A percentile compares a stretch with the other conserved stretches of the same genome.
Evolutionary conservation across 2,888 invertebrate genomes (phyloP).

Genomic region (Dioctria linearis): DNA sequence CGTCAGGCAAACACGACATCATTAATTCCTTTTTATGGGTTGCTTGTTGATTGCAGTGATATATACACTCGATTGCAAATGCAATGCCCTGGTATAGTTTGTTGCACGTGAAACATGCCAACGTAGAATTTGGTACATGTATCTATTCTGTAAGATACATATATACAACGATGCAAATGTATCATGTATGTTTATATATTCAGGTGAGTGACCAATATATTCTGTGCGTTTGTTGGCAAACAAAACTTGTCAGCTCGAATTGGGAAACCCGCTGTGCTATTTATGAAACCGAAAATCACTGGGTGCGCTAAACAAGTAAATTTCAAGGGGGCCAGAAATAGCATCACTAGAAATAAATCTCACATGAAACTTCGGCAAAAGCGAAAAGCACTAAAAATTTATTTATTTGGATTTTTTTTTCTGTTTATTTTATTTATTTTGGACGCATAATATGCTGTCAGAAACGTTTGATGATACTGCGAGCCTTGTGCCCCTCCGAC

Average conservation of each 20-base stretch:
- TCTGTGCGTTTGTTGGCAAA: constrained; percentile 38
- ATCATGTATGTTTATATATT: background rate
- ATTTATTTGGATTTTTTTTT: background rate
- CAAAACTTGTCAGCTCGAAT: constrained; percentile 31
- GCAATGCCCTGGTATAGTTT: no score
- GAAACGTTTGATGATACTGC: constrained; percentile 19
- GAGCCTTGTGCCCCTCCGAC: constrained; percentile 9
- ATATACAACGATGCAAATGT: background rate
- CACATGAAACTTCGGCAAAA: constrained; percentile 17
- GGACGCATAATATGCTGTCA: constrained; percentile 9
- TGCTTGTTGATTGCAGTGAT: constrained; percentile 41
- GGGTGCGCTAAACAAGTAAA: background rate
- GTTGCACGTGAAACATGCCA: no score
- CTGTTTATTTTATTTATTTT: constrained; percentile 2
- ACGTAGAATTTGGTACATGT: background rate
- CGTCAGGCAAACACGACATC: constrained; percentile 21
- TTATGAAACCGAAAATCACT: constrained; percentile 28
- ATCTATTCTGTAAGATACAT: background rate
- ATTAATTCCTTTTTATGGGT: constrained; percentile 37
- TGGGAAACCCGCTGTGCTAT: constrained; percentile 17
- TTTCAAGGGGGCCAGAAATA: constrained; percentile 8
- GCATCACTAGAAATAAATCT: constrained; percentile 20
- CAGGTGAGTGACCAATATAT: constrained; percentile 38
- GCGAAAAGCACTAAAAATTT: constrained; percentile 32
- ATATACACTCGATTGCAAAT: background rate